Conservation (phyloP, 2,888 invertebrate genomes). For the Dexiosoma caninum region DNA sequence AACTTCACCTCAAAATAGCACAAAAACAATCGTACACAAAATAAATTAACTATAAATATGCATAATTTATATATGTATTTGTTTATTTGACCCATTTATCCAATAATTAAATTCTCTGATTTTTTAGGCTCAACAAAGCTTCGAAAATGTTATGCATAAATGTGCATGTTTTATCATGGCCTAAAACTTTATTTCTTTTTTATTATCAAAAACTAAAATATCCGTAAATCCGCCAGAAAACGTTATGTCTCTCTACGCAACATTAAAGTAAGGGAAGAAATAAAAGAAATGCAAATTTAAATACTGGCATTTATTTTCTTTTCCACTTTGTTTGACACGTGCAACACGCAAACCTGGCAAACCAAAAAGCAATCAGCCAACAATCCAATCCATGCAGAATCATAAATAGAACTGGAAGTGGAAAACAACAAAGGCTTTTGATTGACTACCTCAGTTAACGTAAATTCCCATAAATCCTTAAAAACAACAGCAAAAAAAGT, state of each 20-base stretch:
- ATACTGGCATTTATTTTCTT: constrained; percentile 6
- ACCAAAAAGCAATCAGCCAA: constrained; percentile 38
- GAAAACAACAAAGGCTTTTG: constrained; percentile 3
- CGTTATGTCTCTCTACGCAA: neutral
- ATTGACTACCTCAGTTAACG: constrained; percentile 9
- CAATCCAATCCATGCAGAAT: constrained; percentile 24
- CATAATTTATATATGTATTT: too few species aligned
- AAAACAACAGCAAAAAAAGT: neutral
- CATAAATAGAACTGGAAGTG: constrained; percentile 10
- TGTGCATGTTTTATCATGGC: constrained; percentile 38
- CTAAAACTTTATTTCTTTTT: constrained; percentile 20
- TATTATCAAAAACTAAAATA: constrained; percentile 15
- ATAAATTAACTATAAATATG: constrained; percentile 16
- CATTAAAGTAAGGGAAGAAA: constrained; percentile 23
- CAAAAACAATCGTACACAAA: neutral
- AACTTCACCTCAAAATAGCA: constrained; percentile 1
- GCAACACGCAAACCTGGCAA: constrained; percentile 40
- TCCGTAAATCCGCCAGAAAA: constrained; percentile 43
- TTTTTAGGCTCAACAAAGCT: too few species aligned
- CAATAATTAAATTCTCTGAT: too few species aligned
- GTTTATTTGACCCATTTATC: too few species aligned
- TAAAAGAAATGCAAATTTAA: neutral
- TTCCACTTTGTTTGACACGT: constrained; percentile 38
- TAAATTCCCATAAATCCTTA: constrained; percentile 14
- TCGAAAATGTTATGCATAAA: too few species aligned